Evolutionary conservation across 2,797 vertebrate species (phyloP), one percentile per base, ranked within the genome.

Genomic region (Gallinago solitaria): DNA sequence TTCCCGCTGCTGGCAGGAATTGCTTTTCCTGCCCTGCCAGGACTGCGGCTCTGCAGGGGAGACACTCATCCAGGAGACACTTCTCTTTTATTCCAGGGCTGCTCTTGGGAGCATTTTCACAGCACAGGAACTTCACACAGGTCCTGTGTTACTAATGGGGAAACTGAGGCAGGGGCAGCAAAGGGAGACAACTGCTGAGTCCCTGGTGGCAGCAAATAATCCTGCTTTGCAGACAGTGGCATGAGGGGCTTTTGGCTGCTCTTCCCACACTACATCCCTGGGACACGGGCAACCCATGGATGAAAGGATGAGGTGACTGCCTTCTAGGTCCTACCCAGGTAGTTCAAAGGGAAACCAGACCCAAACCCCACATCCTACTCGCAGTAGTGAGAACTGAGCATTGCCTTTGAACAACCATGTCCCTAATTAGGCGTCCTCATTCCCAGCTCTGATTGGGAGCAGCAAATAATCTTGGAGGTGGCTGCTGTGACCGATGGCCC

Each of bases 351-450:
- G 64, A 93, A 77, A 48, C 3, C 5, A 57, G 41, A 25, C 14
- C n/a, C 50, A 50, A 54, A 57, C 18, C 13, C 48, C 28, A 47
- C 11, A 24, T 27, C 21, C 16, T 39, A 28, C 51, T 16, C 27
- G 21, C 25, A n/a, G 35, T 14, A 65, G 45, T 2, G 6, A 54
- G 25, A 78, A 39, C 51, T 16, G 11, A 80, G 16, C 19, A n/a
- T 24, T 3, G 1, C 17, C 43, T 20, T n/a, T 21, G 16, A 48
- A 32, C 25, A 53, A 3, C 17, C 11, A 14, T 0, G 21, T 37
- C 56, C 25, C 32, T 76, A 12, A 56, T 18, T 16, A 65, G 47
- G 20, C 51, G 18, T n/a, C 43, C 64, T 73, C 3, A 0, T 50
- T 74, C 41, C 56, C 6, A 2, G 59, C 50, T 63, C 82, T 23